Base-by-base conservation (phyloP, 2,888 invertebrate genomes). In the Hirtodrosophila trivittata region DNA sequence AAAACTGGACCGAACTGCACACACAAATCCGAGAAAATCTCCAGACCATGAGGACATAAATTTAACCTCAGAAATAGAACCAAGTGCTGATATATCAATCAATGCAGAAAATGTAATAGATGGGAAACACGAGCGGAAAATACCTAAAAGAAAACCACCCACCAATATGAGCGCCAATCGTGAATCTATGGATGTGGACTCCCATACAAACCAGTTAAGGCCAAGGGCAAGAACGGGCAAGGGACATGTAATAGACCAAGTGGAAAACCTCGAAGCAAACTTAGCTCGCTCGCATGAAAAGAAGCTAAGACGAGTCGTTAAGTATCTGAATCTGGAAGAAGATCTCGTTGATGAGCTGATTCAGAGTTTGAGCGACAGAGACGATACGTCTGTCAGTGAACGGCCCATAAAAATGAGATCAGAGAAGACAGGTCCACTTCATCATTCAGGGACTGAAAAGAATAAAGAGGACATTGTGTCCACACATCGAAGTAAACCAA, bases 251-350 rank as follows among this genome's bases (percentile, higher is more conserved):
- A n/a, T n/a, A n/a, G 28, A 62, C 16, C 25, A 1, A 10, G 1
- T 18, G 3, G 42, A 32, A 21, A 32, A 12, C 10, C 5, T 26
- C 5, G 65, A 70, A 8, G 3, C 41, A 1, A 37, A 6, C 1
- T 18, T 10, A 2, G 12, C 6, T 12, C 10, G n/a, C n/a, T 25
- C 13, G 9, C 9, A 7, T 6, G 32, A 38, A 12, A 47, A n/a
- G 12, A 58, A 38, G 14, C 18, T 7, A 0, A 45, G 10, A 5
- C 49, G 25, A 28, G 3, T 8, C 13, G 5, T 2, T 0, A 38
- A 38, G 14, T 39, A 33, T 45, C 28, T 62, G 10, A 52, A 52
- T 25, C 30, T 0, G 7, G 33, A 63, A n/a, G 33, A 14, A 21
- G 8, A 10, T 1, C 3, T 5, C 7, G 3, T 10, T 0, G 1